Percentiles rank a stretch among this genome's conserved stretches.
Conservation (phyloP, 1,140 invertebrate genomes). For the Gerris buenoi region DNA sequence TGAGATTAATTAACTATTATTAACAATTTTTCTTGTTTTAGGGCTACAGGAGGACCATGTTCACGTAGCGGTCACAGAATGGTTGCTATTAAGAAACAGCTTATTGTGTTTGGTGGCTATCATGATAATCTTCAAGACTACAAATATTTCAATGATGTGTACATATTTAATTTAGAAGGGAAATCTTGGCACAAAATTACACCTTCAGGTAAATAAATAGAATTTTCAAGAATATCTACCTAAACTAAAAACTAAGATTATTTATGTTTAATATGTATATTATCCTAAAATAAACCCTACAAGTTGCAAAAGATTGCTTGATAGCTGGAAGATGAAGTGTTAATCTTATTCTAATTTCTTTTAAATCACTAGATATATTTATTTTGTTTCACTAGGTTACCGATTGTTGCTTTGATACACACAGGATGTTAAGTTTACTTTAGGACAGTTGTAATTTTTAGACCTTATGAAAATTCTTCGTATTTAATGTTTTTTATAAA, state of each 20-base stretch:
- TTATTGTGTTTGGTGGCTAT: conserved; percentile 84
- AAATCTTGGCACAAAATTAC: conserved; percentile 67
- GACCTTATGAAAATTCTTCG: too few relatives aligned
- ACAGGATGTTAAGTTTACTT: too few relatives aligned
- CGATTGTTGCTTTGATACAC: too few relatives aligned
- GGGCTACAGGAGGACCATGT: conserved; percentile 56
- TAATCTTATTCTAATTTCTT: too few relatives aligned
- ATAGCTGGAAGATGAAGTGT: too few relatives aligned
- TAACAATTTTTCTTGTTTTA: too few relatives aligned
- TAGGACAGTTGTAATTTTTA: too few relatives aligned
- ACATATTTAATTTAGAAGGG: conserved; percentile 65
- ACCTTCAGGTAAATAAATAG: conserved; percentile 37
- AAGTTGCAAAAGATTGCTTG: too few relatives aligned
- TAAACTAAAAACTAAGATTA: not conserved
- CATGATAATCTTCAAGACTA: conserved; percentile 75
- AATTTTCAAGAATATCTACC: not conserved
- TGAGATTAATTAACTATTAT: too few relatives aligned
- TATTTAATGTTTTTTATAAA: too few relatives aligned
- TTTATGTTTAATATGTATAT: not conserved
- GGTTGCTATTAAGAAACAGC: conserved; percentile 57
- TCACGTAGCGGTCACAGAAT: conserved; percentile 82
- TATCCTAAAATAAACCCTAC: not conserved
- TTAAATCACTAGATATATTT: too few relatives aligned
- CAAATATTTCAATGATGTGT: conserved; percentile 79
- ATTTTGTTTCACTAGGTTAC: too few relatives aligned